phyloP scores from a whole-genome alignment of 2,888 invertebrate genomes.

The Thalpophila matura region DNA sequence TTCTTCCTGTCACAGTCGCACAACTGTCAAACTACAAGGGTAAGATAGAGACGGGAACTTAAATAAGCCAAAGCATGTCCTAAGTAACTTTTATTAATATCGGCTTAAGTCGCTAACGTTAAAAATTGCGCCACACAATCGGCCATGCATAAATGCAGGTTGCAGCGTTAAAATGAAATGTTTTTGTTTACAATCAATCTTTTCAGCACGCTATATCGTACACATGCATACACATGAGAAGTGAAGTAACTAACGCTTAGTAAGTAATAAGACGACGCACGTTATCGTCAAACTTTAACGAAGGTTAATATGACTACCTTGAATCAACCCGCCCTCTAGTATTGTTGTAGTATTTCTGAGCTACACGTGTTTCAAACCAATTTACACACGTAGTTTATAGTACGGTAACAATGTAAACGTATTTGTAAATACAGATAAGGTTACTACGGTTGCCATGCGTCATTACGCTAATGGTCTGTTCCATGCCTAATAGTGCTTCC shows the following conservation, averaged over 20 bases:
- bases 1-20: too few species aligned
- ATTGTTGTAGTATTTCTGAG: conserved; percentile 44
- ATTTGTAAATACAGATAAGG: conserved; percentile 51
- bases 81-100: too few species aligned
- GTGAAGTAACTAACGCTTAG: background rate
- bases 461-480: conserved; percentile 32
- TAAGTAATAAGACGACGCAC: background rate
- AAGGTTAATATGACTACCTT: conserved; percentile 13
- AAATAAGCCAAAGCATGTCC: too few species aligned
- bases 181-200: too few species aligned
- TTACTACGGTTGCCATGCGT: conserved; percentile 42
- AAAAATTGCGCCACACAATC: conserved; percentile 8
- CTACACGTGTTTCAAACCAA: conserved; percentile 51
- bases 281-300: background rate
- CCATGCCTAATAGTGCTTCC: conserved; percentile 22
- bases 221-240: too few species aligned
- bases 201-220: too few species aligned
- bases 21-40: too few species aligned
- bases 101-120: background rate
- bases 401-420: conserved; percentile 48
- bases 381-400: conserved; percentile 46
- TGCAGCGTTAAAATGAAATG: too few species aligned
- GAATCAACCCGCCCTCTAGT: conserved; percentile 39
- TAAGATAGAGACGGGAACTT: too few species aligned
- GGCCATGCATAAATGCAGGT: too few species aligned